Conservation (phyloP, 2,113 vertebrate species). For the Amphiprion percula region DNA sequence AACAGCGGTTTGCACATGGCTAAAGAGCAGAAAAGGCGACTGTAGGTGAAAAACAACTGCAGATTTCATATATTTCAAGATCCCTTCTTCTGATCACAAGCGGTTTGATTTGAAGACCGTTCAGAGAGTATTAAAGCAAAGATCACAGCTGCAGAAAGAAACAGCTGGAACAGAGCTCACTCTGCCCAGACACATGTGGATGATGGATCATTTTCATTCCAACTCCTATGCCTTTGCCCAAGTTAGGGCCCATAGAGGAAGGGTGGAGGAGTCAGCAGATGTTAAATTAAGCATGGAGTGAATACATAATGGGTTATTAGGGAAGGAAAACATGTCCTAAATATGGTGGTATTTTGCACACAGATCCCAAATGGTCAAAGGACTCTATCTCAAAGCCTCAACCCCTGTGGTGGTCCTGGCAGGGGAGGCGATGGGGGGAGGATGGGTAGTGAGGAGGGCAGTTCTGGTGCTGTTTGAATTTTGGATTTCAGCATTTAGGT, state of each 20-base stretch:
- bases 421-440: conserved; percentile 25
- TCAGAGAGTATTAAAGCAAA: conserved; percentile 59
- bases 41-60: conserved; percentile 42
- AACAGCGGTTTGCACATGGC: conserved; percentile 40
- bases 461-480: conserved; percentile 47
- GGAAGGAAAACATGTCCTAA: conserved; percentile 67
- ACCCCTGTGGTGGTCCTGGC: conserved; percentile 46
- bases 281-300: conserved; percentile 79
- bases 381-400: conserved; percentile 33
- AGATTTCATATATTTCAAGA: conserved; percentile 51
- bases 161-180: conserved; percentile 68
- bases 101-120: conserved; percentile 48
- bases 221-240: conserved; percentile 62
- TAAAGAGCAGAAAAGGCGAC: conserved; percentile 28
- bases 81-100: conserved; percentile 46
- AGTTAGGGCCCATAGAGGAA: conserved; percentile 57
- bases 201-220: conserved; percentile 79
- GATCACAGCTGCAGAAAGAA: conserved; percentile 57
- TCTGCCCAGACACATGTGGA: conserved; percentile 75
- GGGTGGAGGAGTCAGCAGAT: conserved; percentile 71
- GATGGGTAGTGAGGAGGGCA: conserved; percentile 40
- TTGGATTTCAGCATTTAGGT: conserved; percentile 81
- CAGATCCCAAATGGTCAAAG: conserved; percentile 53
- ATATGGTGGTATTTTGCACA: conserved; percentile 56
- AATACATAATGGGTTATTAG: conserved; percentile 81